A percentile compares a stretch with the other conserved stretches of the same genome.
Evolutionary conservation across 2,113 vertebrate species (phyloP).

Genomic region (Otocyon megalotis): DNA sequence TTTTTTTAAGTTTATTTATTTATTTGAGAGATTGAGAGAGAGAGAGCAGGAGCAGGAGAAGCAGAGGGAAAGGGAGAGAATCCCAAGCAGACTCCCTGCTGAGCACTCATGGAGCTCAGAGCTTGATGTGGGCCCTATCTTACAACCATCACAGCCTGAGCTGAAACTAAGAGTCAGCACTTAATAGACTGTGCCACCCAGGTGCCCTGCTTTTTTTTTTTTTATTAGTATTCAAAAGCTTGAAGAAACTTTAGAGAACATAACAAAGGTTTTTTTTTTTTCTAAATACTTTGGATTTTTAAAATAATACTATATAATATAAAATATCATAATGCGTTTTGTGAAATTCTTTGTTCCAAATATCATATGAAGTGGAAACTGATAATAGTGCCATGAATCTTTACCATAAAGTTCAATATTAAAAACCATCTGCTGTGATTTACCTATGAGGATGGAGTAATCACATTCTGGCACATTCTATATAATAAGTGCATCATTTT

Average conservation of each 20-base stretch:
- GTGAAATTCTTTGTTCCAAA: not conserved
- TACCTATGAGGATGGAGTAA: slow-evolving; percentile 8
- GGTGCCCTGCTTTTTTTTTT: not conserved
- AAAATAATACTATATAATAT: not conserved
- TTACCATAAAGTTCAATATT: slow-evolving; percentile 36
- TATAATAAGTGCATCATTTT: not conserved
- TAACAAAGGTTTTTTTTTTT: slow-evolving; percentile 17
- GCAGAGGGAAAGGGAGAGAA: not conserved
- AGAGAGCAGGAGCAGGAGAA: not conserved
- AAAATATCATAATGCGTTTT: not conserved
- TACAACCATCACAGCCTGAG: not conserved
- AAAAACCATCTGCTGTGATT: slow-evolving; percentile 40
- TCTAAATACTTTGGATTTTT: slow-evolving; percentile 25
- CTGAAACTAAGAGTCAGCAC: not conserved
- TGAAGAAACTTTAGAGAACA: not conserved
- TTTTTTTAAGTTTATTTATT: not conserved
- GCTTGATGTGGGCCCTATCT: not conserved
- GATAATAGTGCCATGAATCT: not conserved
- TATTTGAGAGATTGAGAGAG: not conserved
- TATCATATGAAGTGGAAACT: slow-evolving; percentile 16
- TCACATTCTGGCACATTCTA: not conserved
- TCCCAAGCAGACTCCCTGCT: not conserved
- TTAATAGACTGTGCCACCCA: not conserved
- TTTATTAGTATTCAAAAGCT: slow-evolving; percentile 5
- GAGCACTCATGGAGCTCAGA: not conserved